Evolutionary conservation across 1,140 invertebrate genomes (phyloP), one percentile per base, ranked within the genome.

Genomic region (Temnothorax curvispinosus): DNA sequence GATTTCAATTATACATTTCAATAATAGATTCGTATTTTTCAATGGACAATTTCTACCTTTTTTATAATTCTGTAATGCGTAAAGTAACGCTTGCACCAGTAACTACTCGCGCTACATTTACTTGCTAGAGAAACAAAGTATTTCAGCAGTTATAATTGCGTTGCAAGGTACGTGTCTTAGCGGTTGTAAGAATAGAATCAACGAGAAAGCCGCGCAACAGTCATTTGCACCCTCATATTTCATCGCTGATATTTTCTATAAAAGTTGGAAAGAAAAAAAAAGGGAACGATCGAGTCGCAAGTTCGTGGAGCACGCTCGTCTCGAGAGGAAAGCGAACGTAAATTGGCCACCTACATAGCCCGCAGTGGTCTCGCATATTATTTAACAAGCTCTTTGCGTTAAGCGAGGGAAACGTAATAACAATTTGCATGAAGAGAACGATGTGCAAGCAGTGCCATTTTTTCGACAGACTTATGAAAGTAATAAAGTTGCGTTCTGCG

Each of bases 211-310:
- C 13, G 64, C 50, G 11, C 71, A 27, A 77, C 86, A 88, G 89
- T 90, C 81, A 90, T 90, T 90, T 88, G 89, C 71, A 80, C 18
- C 76, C 82, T 90, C 76, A 86, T 90, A 82, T 88, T 90, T 76
- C 35, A 86, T 86, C 18, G 18, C 54, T 41, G 35, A 72, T 87
- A 18, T 18, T 52, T 72, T 35, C 35, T 90, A 64, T 71, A 78
- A 78, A 77, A 86, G 75, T 67, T 47, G 62, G 58, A 69, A 75
- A 76, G 64, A 64, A 75, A 77, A 72, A 67, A 7, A 47, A 47
- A 21, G 21, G 18, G 13, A 50, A 75, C 13, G 11, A 18, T 78
- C 27, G 41, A 38, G 27, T 80, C 58, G 44, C 27, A 41, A 69
- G 27, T 75, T 88, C 18, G 27, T 72, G 44, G n/a, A 60, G 27